Evolutionary conservation across 2,888 invertebrate genomes (phyloP).

Genomic region (Cantharis rustica): DNA sequence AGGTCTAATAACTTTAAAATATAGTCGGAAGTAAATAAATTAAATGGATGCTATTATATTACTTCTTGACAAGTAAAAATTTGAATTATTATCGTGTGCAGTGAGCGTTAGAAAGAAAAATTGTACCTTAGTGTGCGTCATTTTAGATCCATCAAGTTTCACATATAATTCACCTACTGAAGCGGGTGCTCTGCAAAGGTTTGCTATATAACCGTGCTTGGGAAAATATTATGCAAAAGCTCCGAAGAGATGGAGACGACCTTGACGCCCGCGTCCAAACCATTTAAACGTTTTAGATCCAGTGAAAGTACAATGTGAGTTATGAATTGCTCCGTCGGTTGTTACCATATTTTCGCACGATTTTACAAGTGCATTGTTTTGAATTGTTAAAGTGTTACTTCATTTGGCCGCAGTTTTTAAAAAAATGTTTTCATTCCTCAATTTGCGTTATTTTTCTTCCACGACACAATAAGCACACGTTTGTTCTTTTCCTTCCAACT

Average conservation of each 20-base stretch:
- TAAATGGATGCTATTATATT: background rate
- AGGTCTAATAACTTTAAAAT: background rate
- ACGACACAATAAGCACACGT: background rate
- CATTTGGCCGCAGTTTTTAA: slow-evolving; percentile 4
- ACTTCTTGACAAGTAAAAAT: background rate
- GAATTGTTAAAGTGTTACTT: slow-evolving; percentile 15
- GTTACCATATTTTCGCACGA: slow-evolving; percentile 24
- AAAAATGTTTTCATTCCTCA: background rate
- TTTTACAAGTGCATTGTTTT: slow-evolving; percentile 19
- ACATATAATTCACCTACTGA: slow-evolving; percentile 24
- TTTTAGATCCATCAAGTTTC: slow-evolving; percentile 25
- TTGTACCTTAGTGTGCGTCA: slow-evolving; percentile 17
- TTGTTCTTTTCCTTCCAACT: background rate
- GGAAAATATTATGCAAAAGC: slow-evolving; percentile 18
- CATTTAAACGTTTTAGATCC: slow-evolving; percentile 9
- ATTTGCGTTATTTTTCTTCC: background rate
- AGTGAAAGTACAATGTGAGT: slow-evolving; percentile 28
- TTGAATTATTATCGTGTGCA: background rate
- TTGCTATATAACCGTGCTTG: slow-evolving; percentile 26
- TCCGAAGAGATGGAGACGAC: slow-evolving; percentile 12
- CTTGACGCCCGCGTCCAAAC: slow-evolving; percentile 16
- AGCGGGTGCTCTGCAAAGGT: slow-evolving; percentile 10
- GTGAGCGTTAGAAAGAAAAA: background rate
- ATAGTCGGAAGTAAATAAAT: background rate
- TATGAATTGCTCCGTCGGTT: slow-evolving; percentile 22